Evolutionary conservation across 2,113 vertebrate species (phyloP).

Genomic region (Alexandromys fortis): DNA sequence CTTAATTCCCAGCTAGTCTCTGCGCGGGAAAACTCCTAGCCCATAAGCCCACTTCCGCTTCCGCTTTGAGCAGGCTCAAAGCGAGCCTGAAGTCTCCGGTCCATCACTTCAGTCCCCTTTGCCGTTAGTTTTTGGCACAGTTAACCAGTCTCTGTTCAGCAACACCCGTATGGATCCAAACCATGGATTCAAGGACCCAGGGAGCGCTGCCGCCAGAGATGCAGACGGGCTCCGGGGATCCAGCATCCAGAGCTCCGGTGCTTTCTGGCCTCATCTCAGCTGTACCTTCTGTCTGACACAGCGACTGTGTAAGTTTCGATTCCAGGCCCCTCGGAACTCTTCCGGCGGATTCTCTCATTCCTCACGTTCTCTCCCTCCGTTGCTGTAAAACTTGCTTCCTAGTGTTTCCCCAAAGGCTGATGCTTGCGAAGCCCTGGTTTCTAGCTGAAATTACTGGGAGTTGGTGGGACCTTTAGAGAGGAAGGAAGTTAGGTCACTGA

Average conservation of each 20-base stretch:
- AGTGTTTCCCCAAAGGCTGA: too few relatives aligned
- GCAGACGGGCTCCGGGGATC: accelerated
- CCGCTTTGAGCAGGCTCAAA: too few relatives aligned
- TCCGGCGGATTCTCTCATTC: background rate
- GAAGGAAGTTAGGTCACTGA: background rate
- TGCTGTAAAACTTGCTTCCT: background rate
- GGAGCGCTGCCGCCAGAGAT: accelerated
- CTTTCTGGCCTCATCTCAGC: background rate
- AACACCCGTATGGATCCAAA: background rate
- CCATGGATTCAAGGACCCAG: accelerated
- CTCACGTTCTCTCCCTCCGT: background rate
- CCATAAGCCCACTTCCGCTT: background rate
- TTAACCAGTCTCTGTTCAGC: background rate
- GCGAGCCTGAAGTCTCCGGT: accelerated
- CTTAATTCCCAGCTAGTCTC: background rate
- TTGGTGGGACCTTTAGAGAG: background rate
- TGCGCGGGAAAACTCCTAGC: background rate
- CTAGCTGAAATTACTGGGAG: background rate
- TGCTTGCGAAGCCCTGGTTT: background rate
- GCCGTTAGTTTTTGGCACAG: background rate
- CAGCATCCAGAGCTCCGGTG: accelerated
- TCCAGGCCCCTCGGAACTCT: background rate
- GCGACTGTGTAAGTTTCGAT: background rate
- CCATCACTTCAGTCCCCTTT: background rate
- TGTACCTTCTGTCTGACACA: background rate